These are phyloP conservation scores for Enoplosus armatus DNA, from an alignment of 2,797 vertebrate species.

Conservation along the genomic window DNA sequence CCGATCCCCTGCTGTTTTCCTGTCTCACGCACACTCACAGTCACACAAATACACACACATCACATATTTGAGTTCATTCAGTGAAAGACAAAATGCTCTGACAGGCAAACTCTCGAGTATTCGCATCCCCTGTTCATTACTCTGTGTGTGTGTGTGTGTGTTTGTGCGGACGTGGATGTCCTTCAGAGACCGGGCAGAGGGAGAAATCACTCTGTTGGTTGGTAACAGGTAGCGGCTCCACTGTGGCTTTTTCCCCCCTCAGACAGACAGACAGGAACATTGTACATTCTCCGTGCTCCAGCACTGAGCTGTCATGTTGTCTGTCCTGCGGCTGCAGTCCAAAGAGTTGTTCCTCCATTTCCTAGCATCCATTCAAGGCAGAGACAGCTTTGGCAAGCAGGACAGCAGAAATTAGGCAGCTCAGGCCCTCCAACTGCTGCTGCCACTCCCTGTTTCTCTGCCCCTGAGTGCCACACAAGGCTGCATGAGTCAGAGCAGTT, in stretches of 20 bases:
- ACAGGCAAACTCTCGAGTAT: slow-evolving; percentile 26
- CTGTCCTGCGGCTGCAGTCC: slow-evolving; percentile 54
- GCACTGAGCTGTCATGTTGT: slow-evolving; percentile 71
- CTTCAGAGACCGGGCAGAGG: slow-evolving; percentile 49
- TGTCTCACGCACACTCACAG: slow-evolving; percentile 20
- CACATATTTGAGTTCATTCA: slow-evolving; percentile 32
- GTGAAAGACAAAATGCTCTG: slow-evolving; percentile 33
- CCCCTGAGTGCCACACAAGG: slow-evolving; percentile 24
- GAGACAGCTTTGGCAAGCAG: slow-evolving; percentile 43
- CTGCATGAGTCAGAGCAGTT: slow-evolving; percentile 37
- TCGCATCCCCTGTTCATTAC: slow-evolving; percentile 8
- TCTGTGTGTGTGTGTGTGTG: slow-evolving; percentile 22
- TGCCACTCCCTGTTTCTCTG: slow-evolving; percentile 44
- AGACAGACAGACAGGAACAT: slow-evolving; percentile 58
- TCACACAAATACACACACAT: slow-evolving; percentile 6
- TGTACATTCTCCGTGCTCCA: slow-evolving; percentile 47
- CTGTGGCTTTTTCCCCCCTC: slow-evolving; percentile 31
- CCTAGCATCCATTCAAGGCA: slow-evolving; percentile 46
- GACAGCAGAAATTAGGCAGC: slow-evolving; percentile 42
- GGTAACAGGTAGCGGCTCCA: slow-evolving; percentile 50
- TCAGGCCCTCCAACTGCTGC: slow-evolving; percentile 22
- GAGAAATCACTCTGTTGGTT: slow-evolving; percentile 54
- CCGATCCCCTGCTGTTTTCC: slow-evolving; percentile 38
- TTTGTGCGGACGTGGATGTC: slow-evolving; percentile 32
- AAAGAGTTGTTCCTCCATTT: slow-evolving; percentile 56